Evolutionary conservation across 2,888 invertebrate genomes (phyloP).

Genomic region (Erannis defoliaria): DNA sequence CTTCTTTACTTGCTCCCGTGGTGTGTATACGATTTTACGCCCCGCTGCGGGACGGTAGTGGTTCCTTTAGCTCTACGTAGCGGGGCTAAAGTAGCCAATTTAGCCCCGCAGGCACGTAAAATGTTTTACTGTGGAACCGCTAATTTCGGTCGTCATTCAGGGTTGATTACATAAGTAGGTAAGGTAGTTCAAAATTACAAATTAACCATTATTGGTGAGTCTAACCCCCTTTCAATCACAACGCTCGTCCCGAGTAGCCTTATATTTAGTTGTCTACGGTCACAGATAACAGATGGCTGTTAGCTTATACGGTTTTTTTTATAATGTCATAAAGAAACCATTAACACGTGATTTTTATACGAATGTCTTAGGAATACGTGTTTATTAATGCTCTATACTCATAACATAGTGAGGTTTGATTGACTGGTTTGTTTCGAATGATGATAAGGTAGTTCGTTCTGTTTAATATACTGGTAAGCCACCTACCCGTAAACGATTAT

Average conservation of each 20-base stretch:
- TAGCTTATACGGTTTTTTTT: constrained; percentile 8
- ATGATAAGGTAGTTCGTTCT: not conserved
- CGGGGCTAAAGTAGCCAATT: too few species aligned
- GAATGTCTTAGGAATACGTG: constrained; percentile 13
- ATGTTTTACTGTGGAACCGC: too few species aligned
- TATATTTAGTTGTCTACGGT: constrained; percentile 3
- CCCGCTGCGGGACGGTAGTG: too few species aligned
- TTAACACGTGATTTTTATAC: constrained; percentile 28
- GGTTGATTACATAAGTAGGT: too few species aligned
- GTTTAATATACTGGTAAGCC: not conserved
- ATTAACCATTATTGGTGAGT: not conserved
- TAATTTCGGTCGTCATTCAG: too few species aligned
- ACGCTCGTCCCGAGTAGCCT: not conserved
- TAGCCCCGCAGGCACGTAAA: too few species aligned
- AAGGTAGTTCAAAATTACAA: too few species aligned
- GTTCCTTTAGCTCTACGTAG: too few species aligned
- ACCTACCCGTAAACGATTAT: not conserved
- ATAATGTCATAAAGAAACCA: constrained; percentile 15
- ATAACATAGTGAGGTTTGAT: not conserved
- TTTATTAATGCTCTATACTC: constrained; percentile 8
- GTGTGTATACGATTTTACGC: too few species aligned
- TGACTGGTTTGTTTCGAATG: constrained; percentile 9
- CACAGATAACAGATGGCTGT: constrained; percentile 16
- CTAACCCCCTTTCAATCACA: not conserved
- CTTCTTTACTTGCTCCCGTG: too few species aligned